Conservation (phyloP, 2,113 vertebrate genomes). For the Ceyx margarethae region DNA sequence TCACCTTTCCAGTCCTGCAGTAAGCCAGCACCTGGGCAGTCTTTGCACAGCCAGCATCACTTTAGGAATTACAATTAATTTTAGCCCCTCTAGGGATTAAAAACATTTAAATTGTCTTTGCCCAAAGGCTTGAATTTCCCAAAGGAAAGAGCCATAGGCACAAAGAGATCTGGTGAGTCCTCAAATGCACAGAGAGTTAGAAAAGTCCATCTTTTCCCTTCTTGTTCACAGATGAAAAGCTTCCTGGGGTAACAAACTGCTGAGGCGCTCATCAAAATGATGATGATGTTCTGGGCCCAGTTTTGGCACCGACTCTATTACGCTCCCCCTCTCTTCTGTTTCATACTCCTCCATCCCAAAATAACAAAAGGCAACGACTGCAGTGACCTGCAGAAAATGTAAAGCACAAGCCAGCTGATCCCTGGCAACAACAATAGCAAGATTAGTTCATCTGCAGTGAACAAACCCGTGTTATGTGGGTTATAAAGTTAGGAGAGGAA, state of each 20-base stretch:
- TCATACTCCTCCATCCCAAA: neutral
- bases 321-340: neutral
- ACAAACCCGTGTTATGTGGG: constrained; percentile 47
- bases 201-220: neutral
- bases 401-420: constrained; percentile 56
- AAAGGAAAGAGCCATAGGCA: neutral
- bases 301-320: neutral
- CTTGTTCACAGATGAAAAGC: neutral
- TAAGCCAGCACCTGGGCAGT: neutral
- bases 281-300: neutral
- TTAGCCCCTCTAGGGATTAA: neutral
- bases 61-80: neutral
- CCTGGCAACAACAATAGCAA: constrained; percentile 38
- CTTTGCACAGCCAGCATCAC: neutral
- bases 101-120: neutral
- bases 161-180: rapidly evolving
- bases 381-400: constrained; percentile 63
- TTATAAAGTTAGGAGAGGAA: constrained; percentile 52
- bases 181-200: rapidly evolving
- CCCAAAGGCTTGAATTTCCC: neutral
- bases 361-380: constrained; percentile 33
- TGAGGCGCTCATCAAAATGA: rapidly evolving
- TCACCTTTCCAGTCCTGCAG: neutral
- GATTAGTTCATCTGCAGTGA: constrained; percentile 42
- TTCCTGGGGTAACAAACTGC: neutral